Evolutionary conservation across 1,140 invertebrate genomes (phyloP), one percentile per base, ranked within the genome.

Genomic region (Himalopsyche phryganea): DNA sequence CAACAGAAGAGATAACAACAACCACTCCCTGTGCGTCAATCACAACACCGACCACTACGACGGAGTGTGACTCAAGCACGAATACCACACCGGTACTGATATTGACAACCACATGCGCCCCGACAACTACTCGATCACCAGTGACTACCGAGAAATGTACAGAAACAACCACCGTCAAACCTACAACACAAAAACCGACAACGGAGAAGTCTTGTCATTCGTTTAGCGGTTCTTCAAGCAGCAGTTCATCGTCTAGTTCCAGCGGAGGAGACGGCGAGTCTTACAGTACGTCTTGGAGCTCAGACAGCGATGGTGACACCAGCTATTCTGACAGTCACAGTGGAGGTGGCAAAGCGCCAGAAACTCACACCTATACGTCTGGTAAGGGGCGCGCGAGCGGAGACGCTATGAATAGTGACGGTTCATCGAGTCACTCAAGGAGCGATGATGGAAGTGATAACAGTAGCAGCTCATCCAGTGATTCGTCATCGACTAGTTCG

Each of bases 301-400:
- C 13, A 2, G 18, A 45, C 18, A 45, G 42, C 15, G 42, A 45
- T 20, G 38, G 40, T 14, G 11, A 18, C 14, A 6, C 36, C 1
- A 40, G 46, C 35, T 19, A 17, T 42, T 17, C 42, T 6, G 28
- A 13, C 1, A 58, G 47, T 45, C n/a, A 35, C 11, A 23, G 36
- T 19, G 47, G 13, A 28, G 20, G 4, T 23, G 45, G 32, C n/a
- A 49, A 49, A 13, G 47, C 47, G 5, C 47, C 20, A 32, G 47
- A 13, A 6, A 49, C 42, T 2, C 11, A 28, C 14, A 36, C 47
- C 15, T 18, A 32, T 11, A 49, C 45, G 1, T 20, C n/a, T 20
- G 44, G 44, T 23, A 28, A 48, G 13, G 36, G 13, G 10, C 14
- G 38, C 5, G 47, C 47, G 3, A 13, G 2, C 2, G 23, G 11